Percentiles rank a stretch among this genome's conserved stretches.
These are phyloP conservation scores for Anisognathus igniventris DNA, from an alignment of 2,797 vertebrate species.

Conservation along the genomic window DNA sequence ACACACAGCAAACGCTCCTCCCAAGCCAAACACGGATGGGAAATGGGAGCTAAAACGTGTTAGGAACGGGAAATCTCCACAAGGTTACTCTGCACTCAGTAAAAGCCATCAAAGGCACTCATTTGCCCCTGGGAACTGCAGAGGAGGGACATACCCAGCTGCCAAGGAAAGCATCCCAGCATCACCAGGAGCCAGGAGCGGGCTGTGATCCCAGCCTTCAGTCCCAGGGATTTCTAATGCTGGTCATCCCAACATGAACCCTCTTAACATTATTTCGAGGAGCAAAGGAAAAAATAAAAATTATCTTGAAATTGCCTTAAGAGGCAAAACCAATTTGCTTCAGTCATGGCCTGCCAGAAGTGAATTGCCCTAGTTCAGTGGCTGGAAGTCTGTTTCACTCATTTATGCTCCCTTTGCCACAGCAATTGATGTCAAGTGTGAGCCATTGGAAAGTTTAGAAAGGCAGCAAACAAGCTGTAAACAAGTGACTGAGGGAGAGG, in stretches of 20 bases:
- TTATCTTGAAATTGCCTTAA: neutral
- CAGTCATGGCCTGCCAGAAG: neutral
- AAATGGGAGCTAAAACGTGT: neutral
- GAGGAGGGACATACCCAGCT: neutral
- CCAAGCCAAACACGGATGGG: rapidly evolving
- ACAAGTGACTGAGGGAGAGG: slow-evolving; percentile 34
- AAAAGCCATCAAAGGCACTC: neutral
- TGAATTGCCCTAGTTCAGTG: neutral
- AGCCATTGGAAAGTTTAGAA: slow-evolving; percentile 36
- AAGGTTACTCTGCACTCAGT: neutral
- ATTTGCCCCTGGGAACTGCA: neutral
- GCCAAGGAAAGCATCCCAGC: neutral
- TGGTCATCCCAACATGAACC: neutral
- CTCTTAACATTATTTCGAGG: neutral
- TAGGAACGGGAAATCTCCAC: neutral
- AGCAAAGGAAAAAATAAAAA: neutral
- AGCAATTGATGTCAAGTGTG: slow-evolving; percentile 37
- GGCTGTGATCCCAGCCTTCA: neutral
- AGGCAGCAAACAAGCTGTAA: slow-evolving; percentile 57
- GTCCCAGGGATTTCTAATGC: neutral
- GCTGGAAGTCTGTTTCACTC: neutral
- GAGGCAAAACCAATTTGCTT: neutral
- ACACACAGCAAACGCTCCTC: neutral
- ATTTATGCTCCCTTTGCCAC: neutral
- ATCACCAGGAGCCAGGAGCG: neutral